Conservation (phyloP, 2,888 invertebrate genomes). For the Volucella bombylans region DNA sequence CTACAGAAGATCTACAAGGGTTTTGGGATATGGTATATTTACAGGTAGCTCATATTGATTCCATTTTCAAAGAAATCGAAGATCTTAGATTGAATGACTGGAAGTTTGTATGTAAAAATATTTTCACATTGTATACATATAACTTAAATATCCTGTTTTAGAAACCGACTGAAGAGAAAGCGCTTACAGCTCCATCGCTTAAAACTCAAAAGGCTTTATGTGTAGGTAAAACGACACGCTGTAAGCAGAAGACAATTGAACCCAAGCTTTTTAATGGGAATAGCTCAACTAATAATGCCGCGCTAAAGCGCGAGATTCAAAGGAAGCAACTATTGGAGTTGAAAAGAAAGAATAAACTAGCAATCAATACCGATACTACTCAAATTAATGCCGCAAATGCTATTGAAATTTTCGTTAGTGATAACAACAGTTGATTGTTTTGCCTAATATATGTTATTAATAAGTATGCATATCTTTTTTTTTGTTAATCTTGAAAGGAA, state of each 20-base stretch:
- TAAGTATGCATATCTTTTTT: slow-evolving; percentile 61
- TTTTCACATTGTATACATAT: neutral
- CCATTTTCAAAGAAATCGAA: slow-evolving; percentile 88
- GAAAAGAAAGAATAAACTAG: slow-evolving; percentile 81
- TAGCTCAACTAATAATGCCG: slow-evolving; percentile 79
- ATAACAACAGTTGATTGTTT: slow-evolving; percentile 77
- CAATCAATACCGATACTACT: slow-evolving; percentile 75
- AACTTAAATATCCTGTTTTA: slow-evolving; percentile 49
- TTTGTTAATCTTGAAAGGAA: slow-evolving; percentile 69
- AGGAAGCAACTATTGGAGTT: slow-evolving; percentile 90
- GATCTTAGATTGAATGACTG: slow-evolving; percentile 86
- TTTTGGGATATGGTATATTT: slow-evolving; percentile 99
- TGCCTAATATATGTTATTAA: slow-evolving; percentile 23
- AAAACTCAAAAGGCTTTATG: slow-evolving; percentile 77
- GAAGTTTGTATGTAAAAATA: slow-evolving; percentile 83
- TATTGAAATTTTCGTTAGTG: slow-evolving; percentile 75
- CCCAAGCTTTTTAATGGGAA: slow-evolving; percentile 69
- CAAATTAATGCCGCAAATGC: slow-evolving; percentile 53
- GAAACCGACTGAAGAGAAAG: slow-evolving; percentile 74
- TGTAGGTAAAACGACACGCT: slow-evolving; percentile 75
- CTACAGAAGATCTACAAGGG: slow-evolving; percentile 94
- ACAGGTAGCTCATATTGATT: slow-evolving; percentile 93
- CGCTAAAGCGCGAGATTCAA: slow-evolving; percentile 87
- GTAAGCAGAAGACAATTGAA: slow-evolving; percentile 57
- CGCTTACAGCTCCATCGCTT: slow-evolving; percentile 71